Percentiles rank a stretch among this genome's conserved stretches.
Conservation (phyloP, 2,888 invertebrate genomes). For the Embidobia sp. region DNA sequence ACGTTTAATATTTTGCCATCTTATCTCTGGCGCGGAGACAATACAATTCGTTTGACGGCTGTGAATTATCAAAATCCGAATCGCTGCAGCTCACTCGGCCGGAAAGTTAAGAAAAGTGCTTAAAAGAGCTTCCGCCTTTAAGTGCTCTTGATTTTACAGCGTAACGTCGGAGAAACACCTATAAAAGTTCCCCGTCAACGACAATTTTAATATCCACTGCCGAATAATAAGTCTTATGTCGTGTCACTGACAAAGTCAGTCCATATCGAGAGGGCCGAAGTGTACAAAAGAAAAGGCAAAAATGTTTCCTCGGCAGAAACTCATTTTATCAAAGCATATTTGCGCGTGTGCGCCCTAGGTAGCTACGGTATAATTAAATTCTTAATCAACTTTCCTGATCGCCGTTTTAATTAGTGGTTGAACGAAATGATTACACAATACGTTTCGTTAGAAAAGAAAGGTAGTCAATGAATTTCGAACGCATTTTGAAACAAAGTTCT, state of each 20-base stretch:
- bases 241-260: constrained; percentile 42
- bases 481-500: too few relatives aligned
- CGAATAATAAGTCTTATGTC: constrained; percentile 51
- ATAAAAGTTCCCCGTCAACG: constrained; percentile 58
- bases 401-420: constrained; percentile 48
- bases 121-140: constrained; percentile 65
- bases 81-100: constrained; percentile 47
- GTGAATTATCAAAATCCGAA: constrained; percentile 60
- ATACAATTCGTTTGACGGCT: constrained; percentile 59
- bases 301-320: too few relatives aligned
- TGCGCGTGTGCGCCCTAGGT: constrained; percentile 23
- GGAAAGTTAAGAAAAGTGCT: constrained; percentile 65
- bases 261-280: not conserved
- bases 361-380: constrained; percentile 49
- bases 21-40: constrained; percentile 29
- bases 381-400: constrained; percentile 52
- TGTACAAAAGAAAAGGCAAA: constrained; percentile 3
- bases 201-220: constrained; percentile 56
- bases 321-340: too few relatives aligned
- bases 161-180: constrained; percentile 51
- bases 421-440: constrained; percentile 33
- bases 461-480: constrained; percentile 26
- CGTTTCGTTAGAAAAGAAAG: constrained; percentile 5
- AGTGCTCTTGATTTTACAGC: constrained; percentile 57
- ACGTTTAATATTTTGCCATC: constrained; percentile 41